A percentile compares a stretch with the other conserved stretches of the same genome.
phyloP scores from a whole-genome alignment of 2,797 vertebrate genomes.

The Silurus lanzhouensis region DNA sequence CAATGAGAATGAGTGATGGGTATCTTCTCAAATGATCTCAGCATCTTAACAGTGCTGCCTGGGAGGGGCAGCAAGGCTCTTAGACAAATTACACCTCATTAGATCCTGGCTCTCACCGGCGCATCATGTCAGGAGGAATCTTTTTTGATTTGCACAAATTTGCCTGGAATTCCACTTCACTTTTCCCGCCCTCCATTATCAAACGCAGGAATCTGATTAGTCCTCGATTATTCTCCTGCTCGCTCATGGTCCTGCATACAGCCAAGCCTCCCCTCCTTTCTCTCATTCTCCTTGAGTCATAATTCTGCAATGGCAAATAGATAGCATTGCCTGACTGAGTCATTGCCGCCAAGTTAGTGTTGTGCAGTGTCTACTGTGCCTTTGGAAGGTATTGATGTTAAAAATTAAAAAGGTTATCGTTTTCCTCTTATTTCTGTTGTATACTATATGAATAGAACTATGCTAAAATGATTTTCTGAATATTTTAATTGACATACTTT shows the following conservation, averaged over 20 bases:
- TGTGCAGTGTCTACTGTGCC: slow-evolving; percentile 11
- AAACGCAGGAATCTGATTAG: slow-evolving; percentile 98
- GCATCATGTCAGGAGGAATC: slow-evolving; percentile 99
- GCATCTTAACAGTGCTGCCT: slow-evolving; percentile 55
- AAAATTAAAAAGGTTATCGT: slow-evolving; percentile 11
- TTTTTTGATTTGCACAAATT: slow-evolving; percentile 99
- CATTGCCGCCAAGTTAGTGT: slow-evolving; percentile 22
- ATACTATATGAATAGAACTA: neutral
- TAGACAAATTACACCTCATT: slow-evolving; percentile 99
- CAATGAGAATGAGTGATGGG: slow-evolving; percentile 54
- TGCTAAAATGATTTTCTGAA: neutral
- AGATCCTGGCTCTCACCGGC: slow-evolving; percentile 94
- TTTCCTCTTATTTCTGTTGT: neutral
- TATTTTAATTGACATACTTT: neutral
- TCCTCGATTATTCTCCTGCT: slow-evolving; percentile 95
- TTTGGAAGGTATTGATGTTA: slow-evolving; percentile 31
- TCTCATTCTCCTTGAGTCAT: slow-evolving; percentile 29
- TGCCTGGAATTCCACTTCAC: slow-evolving; percentile 99
- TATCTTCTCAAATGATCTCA: slow-evolving; percentile 55
- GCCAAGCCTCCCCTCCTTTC: slow-evolving; percentile 59
- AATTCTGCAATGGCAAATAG: slow-evolving; percentile 38
- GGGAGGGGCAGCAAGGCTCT: slow-evolving; percentile 73
- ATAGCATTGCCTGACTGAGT: slow-evolving; percentile 34
- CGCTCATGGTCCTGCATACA: slow-evolving; percentile 87
- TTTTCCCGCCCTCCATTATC: slow-evolving; percentile 98